A percentile compares a stretch with the other conserved stretches of the same genome.
Evolutionary conservation across 1,140 invertebrate genomes (phyloP).

Genomic region (Gonioctena quinquepunctata): DNA sequence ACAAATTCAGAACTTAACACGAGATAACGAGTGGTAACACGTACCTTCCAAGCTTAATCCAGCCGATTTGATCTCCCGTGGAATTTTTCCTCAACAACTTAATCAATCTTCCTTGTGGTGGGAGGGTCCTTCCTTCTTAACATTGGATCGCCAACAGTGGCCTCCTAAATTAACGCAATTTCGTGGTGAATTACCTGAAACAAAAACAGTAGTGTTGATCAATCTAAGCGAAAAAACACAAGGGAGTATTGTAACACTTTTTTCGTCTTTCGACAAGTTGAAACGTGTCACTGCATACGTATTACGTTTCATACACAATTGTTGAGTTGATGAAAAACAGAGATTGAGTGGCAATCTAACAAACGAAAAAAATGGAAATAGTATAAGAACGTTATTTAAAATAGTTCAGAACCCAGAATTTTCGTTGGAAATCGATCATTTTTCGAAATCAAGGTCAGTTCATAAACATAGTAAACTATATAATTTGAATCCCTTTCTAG

Average conservation of each 20-base stretch:
- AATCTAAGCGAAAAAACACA: constrained; percentile 29
- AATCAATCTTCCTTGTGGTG: constrained; percentile 46
- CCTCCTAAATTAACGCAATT: not conserved
- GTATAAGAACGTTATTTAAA: constrained; percentile 17
- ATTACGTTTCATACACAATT: constrained; percentile 3
- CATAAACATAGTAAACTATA: constrained; percentile 14
- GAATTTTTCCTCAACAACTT: constrained; percentile 39
- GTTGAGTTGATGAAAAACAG: not conserved
- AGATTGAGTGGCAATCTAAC: not conserved
- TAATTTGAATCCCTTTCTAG: constrained; percentile 32
- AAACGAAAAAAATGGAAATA: constrained; percentile 1
- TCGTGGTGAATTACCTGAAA: constrained; percentile 22
- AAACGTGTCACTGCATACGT: constrained; percentile 20
- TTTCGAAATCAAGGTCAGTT: constrained; percentile 13
- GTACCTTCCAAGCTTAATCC: constrained; percentile 51
- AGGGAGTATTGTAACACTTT: constrained; percentile 22
- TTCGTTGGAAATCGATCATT: constrained; percentile 4
- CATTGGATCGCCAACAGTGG: constrained; percentile 29
- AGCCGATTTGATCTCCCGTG: constrained; percentile 55
- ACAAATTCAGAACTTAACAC: constrained; percentile 48
- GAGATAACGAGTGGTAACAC: constrained; percentile 44
- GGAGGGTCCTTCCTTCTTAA: constrained; percentile 38
- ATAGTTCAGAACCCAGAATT: constrained; percentile 18
- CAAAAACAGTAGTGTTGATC: constrained; percentile 18
- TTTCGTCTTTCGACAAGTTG: constrained; percentile 22